Evolutionary conservation across 1,140 invertebrate genomes (phyloP), one percentile per base, ranked within the genome.

Genomic region (Campoletis sonorensis): DNA sequence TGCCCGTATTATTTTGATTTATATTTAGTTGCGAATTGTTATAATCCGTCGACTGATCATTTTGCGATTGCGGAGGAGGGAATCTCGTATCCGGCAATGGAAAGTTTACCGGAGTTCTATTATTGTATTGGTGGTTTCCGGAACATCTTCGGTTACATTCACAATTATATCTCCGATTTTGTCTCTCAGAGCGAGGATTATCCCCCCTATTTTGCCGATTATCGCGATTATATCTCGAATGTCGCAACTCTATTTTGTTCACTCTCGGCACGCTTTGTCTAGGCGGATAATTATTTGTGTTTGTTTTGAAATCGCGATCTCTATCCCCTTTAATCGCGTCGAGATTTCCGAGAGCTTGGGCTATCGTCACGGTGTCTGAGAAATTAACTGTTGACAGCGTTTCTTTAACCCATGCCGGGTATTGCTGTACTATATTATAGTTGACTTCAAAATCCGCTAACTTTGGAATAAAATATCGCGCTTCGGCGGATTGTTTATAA

Each of bases 331-430:
- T 13, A 51, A 51, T 51, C 15, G 13, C 49, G 18, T 51, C 49
- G 49, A 51, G 49, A 51, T 18, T 51, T 18, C 49, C 49, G 13
- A 51, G 18, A 13, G 49, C 18, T 51, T 51, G 49, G 4, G 13
- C 49, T 13, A 51, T 51, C 15, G 18, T 18, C 10, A 18, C 18
- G 18, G 18, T 51, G 18, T 51, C 18, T 16, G 11, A 7, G 18
- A 1, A 51, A 51, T 51, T 18, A 10, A 51, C 49, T 1, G 49
- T 51, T 16, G 18, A 16, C 18, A 51, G 15, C 18, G 11, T 51
- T 51, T 81, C n/a, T 23, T 58, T 72, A 79, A 40, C 21, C 33
- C 40, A 75, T 49, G 45, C 15, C 11, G 49, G 49, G 18, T 51
- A 51, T 51, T 51, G 49, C 15, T 51, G 49, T 18, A 51, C 49